Evolutionary conservation across 2,797 vertebrate species (phyloP).

Genomic region (Trematocara caparti): DNA sequence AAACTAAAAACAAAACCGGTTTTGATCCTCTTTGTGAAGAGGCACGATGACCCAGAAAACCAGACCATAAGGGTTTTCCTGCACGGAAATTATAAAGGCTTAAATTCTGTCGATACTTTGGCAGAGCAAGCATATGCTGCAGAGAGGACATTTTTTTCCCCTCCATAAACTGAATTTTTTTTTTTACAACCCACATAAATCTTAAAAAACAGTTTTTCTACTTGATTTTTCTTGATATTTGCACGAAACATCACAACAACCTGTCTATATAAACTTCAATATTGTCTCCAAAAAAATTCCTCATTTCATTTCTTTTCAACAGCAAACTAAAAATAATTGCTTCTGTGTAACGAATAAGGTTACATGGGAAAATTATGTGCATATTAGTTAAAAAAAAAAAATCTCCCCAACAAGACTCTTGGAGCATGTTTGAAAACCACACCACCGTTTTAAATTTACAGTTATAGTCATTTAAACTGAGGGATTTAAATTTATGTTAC

Average conservation of each 20-base stretch:
- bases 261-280: background rate
- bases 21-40: constrained; percentile 45
- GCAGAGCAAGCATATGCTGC: background rate
- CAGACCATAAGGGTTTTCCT: background rate
- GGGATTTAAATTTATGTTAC: background rate
- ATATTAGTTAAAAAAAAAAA: background rate
- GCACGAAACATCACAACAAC: background rate
- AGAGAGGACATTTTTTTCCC: background rate
- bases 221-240: background rate
- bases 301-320: background rate
- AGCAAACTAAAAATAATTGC: background rate
- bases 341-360: background rate
- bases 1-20: constrained; percentile 25
- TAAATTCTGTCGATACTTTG: background rate
- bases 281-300: background rate
- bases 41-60: constrained; percentile 49
- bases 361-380: background rate
- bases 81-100: background rate
- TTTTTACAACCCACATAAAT: background rate
- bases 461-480: background rate
- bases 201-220: background rate
- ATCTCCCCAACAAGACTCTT: background rate
- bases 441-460: background rate
- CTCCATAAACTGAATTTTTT: background rate
- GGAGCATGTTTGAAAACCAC: background rate